Base-by-base conservation (phyloP, 2,113 vertebrate genomes). In the Orientallactaga bullata region DNA sequence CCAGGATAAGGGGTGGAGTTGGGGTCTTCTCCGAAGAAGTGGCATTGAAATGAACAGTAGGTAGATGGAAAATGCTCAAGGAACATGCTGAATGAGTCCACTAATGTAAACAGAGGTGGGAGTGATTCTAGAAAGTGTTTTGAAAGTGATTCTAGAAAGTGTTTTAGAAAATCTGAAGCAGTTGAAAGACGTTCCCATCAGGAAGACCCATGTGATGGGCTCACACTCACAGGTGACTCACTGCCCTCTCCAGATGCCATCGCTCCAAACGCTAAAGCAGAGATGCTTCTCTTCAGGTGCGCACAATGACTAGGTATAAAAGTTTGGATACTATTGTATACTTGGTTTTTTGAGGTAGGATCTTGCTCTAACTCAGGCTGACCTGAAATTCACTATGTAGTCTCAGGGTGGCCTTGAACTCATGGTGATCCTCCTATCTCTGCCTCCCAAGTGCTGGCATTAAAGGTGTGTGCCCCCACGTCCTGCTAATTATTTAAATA, bases 321-420 rank as follows among this genome's bases (percentile, higher is more conserved):
- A 35, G 47, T 73, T n/a, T 2, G 84, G 21, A 63, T 26, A 71
- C 88, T 32, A n/a, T 61, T 61, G 85, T 18, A 94, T 80, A 82
- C 61, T n/a, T n/a, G n/a, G n/a, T n/a, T n/a, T n/a, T n/a, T n/a
- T n/a, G n/a, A n/a, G n/a, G n/a, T n/a, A n/a, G n/a, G n/a, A n/a
- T n/a, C n/a, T n/a, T n/a, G n/a, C n/a, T n/a, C n/a, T n/a, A n/a
- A n/a, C n/a, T n/a, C n/a, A n/a, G n/a, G n/a, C n/a, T n/a, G n/a
- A n/a, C n/a, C n/a, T n/a, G n/a, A n/a, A n/a, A n/a, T n/a, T n/a
- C n/a, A n/a, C n/a, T n/a, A n/a, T n/a, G n/a, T n/a, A n/a, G n/a
- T n/a, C n/a, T n/a, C n/a, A n/a, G n/a, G n/a, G n/a, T n/a, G n/a
- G n/a, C n/a, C n/a, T n/a, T n/a, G n/a, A n/a, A n/a, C n/a, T n/a